Evolutionary conservation across 2,113 vertebrate genomes (phyloP).

Genomic region (Aptenodytes patagonicus): DNA sequence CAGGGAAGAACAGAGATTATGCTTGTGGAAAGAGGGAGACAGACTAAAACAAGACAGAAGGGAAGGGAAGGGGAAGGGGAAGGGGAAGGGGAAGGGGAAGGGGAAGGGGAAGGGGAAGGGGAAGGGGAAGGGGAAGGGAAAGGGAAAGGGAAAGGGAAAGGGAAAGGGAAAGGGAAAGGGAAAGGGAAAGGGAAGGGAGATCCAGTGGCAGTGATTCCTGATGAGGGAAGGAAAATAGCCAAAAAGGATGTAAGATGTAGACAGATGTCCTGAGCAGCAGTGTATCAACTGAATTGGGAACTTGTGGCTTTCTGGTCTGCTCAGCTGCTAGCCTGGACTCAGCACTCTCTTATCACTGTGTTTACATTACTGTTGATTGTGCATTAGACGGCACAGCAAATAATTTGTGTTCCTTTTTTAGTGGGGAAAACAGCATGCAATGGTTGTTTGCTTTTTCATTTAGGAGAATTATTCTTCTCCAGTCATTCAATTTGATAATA

Average conservation of each 20-base stretch:
- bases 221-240: not conserved
- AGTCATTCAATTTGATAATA: not conserved
- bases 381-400: not conserved
- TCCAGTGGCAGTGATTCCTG: not conserved
- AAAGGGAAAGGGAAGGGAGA: not conserved
- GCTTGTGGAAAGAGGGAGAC: not conserved
- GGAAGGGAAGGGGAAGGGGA: not conserved
- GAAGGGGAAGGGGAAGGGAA: too few relatives aligned
- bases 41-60: not conserved
- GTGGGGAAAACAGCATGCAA: not conserved
- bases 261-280: not conserved
- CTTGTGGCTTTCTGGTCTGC: not conserved
- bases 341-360: not conserved
- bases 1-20: not conserved
- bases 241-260: not conserved
- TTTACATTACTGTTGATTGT: not conserved
- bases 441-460: not conserved
- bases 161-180: too few relatives aligned
- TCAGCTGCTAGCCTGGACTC: not conserved
- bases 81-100: too few relatives aligned
- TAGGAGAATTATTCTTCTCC: not conserved
- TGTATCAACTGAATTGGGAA: accelerated
- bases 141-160: too few relatives aligned
- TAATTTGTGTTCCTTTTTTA: not conserved
- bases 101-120: too few relatives aligned